A percentile compares a stretch with the other conserved stretches of the same genome.
These are phyloP conservation scores for Caenorhabditis sp. DNA, from an alignment of 2,888 invertebrate genomes.

Conservation along the genomic window DNA sequence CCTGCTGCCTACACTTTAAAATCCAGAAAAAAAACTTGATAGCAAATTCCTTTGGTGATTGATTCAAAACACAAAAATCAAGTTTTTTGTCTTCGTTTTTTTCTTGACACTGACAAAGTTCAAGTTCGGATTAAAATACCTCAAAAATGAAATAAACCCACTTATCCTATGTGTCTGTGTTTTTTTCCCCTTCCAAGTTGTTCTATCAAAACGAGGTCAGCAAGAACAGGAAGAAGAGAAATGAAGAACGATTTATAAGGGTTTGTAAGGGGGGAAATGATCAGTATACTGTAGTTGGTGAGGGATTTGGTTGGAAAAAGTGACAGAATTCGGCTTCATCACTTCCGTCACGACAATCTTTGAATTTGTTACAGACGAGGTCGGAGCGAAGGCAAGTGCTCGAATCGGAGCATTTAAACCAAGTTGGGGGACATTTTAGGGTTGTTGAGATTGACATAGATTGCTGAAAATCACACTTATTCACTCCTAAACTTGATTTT, in stretches of 20 bases:
- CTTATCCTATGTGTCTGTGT: background rate
- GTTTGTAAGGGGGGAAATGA: background rate
- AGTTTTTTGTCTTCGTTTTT: background rate
- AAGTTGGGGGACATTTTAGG: constrained; percentile 44
- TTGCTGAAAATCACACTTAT: constrained; percentile 13
- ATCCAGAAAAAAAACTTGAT: background rate
- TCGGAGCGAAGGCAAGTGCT: constrained; percentile 39
- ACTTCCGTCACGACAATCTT: constrained; percentile 54
- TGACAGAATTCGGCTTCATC: constrained; percentile 24
- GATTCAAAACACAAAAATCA: background rate
- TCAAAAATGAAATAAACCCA: constrained; percentile 1
- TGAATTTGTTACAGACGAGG: constrained; percentile 42
- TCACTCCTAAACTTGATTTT: too few species aligned
- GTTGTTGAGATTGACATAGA: constrained; percentile 18
- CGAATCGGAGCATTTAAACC: constrained; percentile 53
- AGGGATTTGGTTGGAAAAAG: background rate
- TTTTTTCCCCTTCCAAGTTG: background rate
- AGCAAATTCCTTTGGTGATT: background rate
- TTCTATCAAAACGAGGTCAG: background rate
- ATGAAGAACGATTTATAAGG: too few species aligned
- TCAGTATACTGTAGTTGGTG: background rate
- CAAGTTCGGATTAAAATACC: background rate
- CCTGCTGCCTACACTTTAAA: too few species aligned
- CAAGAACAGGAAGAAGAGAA: too few species aligned
- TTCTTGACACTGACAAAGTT: background rate